Conservation (phyloP, 2,888 invertebrate species). For the Patella depressa region DNA sequence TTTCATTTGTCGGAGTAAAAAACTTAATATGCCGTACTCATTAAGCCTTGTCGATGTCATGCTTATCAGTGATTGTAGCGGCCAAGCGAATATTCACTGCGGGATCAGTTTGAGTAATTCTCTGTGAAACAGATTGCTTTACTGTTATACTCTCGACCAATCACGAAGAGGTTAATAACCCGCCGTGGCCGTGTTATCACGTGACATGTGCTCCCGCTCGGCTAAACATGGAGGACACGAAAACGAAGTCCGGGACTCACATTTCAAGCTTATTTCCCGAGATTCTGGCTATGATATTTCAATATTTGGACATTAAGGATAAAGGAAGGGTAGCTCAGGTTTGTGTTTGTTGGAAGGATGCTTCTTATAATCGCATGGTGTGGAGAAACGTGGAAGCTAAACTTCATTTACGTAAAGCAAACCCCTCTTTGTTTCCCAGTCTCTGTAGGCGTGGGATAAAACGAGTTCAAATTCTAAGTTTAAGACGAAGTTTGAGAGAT, state of each 20-base stretch:
- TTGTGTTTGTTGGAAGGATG: conserved; percentile 86
- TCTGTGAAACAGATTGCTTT: too few species aligned
- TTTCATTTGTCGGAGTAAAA: too few species aligned
- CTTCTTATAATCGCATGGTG: conserved; percentile 90
- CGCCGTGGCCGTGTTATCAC: conserved; percentile 24
- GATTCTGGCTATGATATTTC: conserved; percentile 91
- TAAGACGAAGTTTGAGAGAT: conserved; percentile 86
- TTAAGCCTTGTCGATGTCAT: too few species aligned
- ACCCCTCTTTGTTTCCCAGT: conserved; percentile 87
- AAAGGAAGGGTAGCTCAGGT: conserved; percentile 92
- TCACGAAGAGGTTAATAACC: conserved; percentile 18
- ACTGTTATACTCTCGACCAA: conserved; percentile 15
- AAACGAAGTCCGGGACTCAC: conserved; percentile 69
- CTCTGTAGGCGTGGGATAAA: conserved; percentile 89
- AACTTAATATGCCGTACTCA: too few species aligned
- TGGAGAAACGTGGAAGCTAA: conserved; percentile 95
- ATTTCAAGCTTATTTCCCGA: conserved; percentile 93
- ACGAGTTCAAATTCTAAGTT: conserved; percentile 88
- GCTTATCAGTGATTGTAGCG: too few species aligned
- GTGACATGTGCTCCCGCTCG: conserved; percentile 41
- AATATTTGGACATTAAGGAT: conserved; percentile 88
- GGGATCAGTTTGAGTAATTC: too few species aligned
- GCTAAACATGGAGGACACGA: conserved; percentile 36
- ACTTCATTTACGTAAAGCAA: conserved; percentile 84
- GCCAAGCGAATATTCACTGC: too few species aligned